Percentiles rank a stretch among this genome's conserved stretches.
Conservation (phyloP, 2,797 vertebrate genomes). For the Tolypeutes matacus region DNA sequence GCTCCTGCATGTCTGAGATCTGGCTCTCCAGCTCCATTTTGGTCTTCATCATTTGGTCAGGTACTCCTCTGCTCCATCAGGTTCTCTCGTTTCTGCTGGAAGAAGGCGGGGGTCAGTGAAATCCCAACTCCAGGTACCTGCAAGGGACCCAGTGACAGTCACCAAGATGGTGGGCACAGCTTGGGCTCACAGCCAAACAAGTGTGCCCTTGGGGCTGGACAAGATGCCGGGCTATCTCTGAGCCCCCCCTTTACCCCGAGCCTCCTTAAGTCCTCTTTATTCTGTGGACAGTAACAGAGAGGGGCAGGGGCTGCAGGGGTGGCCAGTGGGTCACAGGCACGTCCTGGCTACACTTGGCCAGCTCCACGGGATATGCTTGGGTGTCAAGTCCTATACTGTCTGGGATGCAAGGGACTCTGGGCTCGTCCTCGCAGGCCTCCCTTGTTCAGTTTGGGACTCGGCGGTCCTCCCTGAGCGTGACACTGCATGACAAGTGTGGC, state of each 20-base stretch:
- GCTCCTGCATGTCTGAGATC: slow-evolving; percentile 85
- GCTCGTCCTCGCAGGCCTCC: background rate
- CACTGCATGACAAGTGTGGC: background rate
- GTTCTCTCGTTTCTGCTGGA: slow-evolving; percentile 87
- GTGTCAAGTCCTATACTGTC: too few species aligned
- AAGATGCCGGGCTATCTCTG: background rate
- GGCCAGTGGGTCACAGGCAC: background rate
- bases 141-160: background rate
- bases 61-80: slow-evolving; percentile 87
- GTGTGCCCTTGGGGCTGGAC: background rate
- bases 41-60: slow-evolving; percentile 88
- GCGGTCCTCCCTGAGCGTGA: background rate
- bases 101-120: background rate
- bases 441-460: background rate
- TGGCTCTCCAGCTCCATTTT: slow-evolving; percentile 88
- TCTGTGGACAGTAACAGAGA: background rate
- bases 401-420: background rate
- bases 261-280: background rate
- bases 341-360: too few species aligned
- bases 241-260: background rate
- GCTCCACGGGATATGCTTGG: background rate
- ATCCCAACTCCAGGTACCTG: background rate
- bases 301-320: background rate
- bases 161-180: background rate
- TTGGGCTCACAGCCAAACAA: background rate